Base-by-base conservation (phyloP, 2,113 vertebrate species). In the Nesoenas mayeri region DNA sequence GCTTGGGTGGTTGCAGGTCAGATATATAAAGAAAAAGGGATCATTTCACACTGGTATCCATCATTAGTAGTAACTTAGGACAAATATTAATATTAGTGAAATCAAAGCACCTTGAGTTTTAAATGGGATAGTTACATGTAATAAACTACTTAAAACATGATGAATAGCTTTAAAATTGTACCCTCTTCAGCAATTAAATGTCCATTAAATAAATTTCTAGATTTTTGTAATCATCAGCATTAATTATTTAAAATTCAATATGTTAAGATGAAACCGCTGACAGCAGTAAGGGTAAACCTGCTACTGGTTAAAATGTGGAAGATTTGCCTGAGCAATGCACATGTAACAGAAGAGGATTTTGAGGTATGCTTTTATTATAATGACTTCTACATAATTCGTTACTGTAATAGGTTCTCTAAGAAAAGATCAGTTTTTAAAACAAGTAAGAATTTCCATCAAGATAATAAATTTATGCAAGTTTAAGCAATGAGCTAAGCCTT, bases 21-120 rank as follows among this genome's bases (percentile, higher is more conserved):
- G 57, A 64, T 60, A 83, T 38, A 69, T 90, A 93, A 91, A 88
- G 94, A 44, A 81, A 88, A 95, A 84, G 21, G 65, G 90, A 94
- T 94, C 22, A 0, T 93, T 97, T 97, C 95, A 57, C 72, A 86
- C 60, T 88, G 79, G 77, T 88, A 96, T 96, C 83, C 93, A 94
- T 93, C 93, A 97, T 87, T 92, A 86, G n/a, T 61, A 65, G 86
- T 81, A 92, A 84, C 79, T 87, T 75, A 93, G 93, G 88, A 86
- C 88, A 96, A 96, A 96, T 95, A 95, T 96, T 96, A 95, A 96
- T 96, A 97, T 75, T 96, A 95, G 83, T 92, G 95, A 95, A 95
- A 96, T 93, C 85, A 94, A 95, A 97, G 82, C 53, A 92, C 88
- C 72, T 93, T 94, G 88, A 96, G 47, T 96, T 89, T 93, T 93